phyloP scores from a whole-genome alignment of 2,797 vertebrate genomes.

The Diplodus puntazzo region DNA sequence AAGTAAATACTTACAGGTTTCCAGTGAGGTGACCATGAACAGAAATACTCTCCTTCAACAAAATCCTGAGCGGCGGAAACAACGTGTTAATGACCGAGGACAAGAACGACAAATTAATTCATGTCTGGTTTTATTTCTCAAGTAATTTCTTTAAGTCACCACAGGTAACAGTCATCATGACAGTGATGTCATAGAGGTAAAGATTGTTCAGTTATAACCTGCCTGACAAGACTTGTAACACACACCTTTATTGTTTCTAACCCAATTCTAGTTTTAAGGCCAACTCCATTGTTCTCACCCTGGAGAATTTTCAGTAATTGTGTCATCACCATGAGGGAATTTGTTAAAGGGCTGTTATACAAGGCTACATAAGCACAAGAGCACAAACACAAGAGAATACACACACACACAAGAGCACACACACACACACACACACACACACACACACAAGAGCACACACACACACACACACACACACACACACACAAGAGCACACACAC shows the following conservation, averaged over 20 bases:
- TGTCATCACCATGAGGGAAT: slow-evolving; percentile 3
- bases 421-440: slow-evolving; percentile 73
- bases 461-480: not conserved
- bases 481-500: not conserved
- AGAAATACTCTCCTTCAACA: slow-evolving; percentile 96
- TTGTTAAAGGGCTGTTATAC: not conserved
- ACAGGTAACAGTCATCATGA: not conserved
- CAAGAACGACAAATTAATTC: not conserved
- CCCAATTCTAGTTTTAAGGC: not conserved
- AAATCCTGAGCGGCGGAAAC: slow-evolving; percentile 86
- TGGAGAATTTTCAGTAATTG: not conserved
- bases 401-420: not conserved
- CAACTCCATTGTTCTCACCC: not conserved
- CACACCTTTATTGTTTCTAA: too few species aligned
- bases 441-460: not conserved
- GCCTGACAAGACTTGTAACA: too few species aligned
- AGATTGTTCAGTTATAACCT: too few species aligned
- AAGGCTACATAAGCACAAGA: not conserved
- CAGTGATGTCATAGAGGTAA: too few species aligned
- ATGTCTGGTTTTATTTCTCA: not conserved
- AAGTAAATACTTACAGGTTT: slow-evolving; percentile 90
- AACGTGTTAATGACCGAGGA: not conserved
- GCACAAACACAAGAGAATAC: not conserved
- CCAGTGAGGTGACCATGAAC: slow-evolving; percentile 97
- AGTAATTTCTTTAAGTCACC: not conserved